Base-by-base conservation (phyloP, 2,888 invertebrate genomes). In the Heliconius hortense region DNA sequence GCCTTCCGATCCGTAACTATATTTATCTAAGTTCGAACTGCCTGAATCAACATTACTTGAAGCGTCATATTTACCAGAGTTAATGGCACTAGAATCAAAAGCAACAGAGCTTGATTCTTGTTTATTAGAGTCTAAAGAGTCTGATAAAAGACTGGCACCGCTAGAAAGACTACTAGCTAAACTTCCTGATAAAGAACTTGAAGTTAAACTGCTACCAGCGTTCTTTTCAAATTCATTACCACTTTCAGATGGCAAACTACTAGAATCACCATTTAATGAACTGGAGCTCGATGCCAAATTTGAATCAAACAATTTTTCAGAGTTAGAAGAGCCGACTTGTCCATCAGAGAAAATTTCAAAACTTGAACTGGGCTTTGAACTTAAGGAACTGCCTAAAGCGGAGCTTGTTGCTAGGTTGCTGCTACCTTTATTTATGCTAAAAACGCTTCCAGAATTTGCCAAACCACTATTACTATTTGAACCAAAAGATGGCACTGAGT, bases 401-500 rank as follows among this genome's bases (percentile, higher is more conserved):
- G 76, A 69, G 35, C 66, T 48, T 10, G 75, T 56, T 24, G 28
- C 72, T 56, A 53, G 28, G 60, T 68, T 74, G 39, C 53, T 63
- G 35, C 43, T 73, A 39, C 31, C 73, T 69, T 68, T 69, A 48
- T 59, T 73, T 21, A 64, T 35, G 21, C 18, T 48, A 48, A 48
- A 48, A 18, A 48, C 21, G n/a, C 24, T 69, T 71, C 68, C 39
- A 56, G 69, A 53, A 70, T 26, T 75, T 67, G 73, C 39, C n/a
- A 73, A 71, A 21, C 11, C 74, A 66, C 24, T 72, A n/a, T 62
- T 76, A 53, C 59, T 69, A 28, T n/a, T 73, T 53, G 73, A 67
- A 15, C 66, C 75, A 75, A 74, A 78, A 72, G 79, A 69, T 60
- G 79, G 62, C 2, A 63, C 60, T n/a, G 72, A 74, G 71, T 64